These are phyloP conservation scores for Coenonympha glycerion DNA, from an alignment of 2,888 invertebrate genomes.

Conservation along the genomic window DNA sequence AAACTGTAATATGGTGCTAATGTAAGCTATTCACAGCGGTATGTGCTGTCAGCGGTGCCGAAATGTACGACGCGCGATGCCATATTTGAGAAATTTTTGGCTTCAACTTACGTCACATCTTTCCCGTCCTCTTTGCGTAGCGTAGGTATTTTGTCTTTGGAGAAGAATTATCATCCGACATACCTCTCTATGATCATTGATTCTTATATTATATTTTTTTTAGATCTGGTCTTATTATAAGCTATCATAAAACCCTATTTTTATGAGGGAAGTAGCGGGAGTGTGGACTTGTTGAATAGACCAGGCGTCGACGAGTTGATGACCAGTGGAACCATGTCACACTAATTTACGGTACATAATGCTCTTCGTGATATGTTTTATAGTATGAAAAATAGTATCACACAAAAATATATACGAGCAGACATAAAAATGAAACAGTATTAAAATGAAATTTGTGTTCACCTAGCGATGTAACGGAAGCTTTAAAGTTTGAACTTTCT, in stretches of 20 bases:
- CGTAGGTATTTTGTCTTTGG: too few relatives aligned
- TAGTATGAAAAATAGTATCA: slow-evolving; percentile 50
- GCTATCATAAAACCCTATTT: slow-evolving; percentile 45
- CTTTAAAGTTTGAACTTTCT: slow-evolving; percentile 32
- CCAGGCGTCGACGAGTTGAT: slow-evolving; percentile 53
- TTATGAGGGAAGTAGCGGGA: slow-evolving; percentile 51
- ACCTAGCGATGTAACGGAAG: not conserved
- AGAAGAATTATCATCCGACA: too few relatives aligned
- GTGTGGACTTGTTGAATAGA: slow-evolving; percentile 34
- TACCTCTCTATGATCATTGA: too few relatives aligned
- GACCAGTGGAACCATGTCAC: slow-evolving; percentile 48
- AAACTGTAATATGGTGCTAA: too few relatives aligned
- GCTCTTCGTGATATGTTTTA: slow-evolving; percentile 53
- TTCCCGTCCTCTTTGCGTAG: too few relatives aligned
- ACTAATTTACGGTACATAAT: slow-evolving; percentile 52
- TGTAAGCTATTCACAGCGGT: too few relatives aligned
- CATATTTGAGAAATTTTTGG: too few relatives aligned
- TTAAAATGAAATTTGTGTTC: slow-evolving; percentile 14
- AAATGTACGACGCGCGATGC: too few relatives aligned
- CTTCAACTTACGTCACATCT: too few relatives aligned
- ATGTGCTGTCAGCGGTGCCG: too few relatives aligned
- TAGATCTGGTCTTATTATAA: slow-evolving; percentile 35
- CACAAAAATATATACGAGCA: slow-evolving; percentile 26
- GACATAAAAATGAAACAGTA: slow-evolving; percentile 16
- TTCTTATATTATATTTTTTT: slow-evolving; percentile 11